Evolutionary conservation across 2,888 invertebrate species (phyloP).

Genomic region (Pachliopta kotzebuea): DNA sequence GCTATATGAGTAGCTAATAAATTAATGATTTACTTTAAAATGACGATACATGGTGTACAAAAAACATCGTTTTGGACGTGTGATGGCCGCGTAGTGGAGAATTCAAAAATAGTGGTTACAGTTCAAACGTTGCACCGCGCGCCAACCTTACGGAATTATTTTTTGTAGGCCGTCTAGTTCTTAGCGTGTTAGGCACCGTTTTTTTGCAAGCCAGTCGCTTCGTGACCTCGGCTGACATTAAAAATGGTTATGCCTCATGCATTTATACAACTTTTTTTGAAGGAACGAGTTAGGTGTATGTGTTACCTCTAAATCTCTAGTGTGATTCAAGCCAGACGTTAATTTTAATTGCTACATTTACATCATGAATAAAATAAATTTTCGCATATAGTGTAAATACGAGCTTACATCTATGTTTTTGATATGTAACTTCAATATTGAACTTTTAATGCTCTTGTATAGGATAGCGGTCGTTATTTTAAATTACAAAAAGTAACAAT

Average conservation of each 20-base stretch:
- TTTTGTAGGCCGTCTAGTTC: slow-evolving; percentile 68
- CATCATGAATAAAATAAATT: background rate
- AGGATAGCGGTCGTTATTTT: no score
- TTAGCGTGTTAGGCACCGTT: slow-evolving; percentile 63
- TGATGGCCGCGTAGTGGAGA: slow-evolving; percentile 31
- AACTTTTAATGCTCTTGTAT: no score
- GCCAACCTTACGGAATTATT: slow-evolving; percentile 55
- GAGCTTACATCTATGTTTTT: background rate
- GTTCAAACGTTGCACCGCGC: slow-evolving; percentile 41
- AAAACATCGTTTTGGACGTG: slow-evolving; percentile 19
- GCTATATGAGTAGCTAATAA: no score
- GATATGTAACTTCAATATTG: background rate
- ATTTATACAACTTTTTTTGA: slow-evolving; percentile 51
- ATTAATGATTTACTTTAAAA: background rate
- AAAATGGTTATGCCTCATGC: slow-evolving; percentile 62
- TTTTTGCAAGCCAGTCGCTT: slow-evolving; percentile 58
- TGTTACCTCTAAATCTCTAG: slow-evolving; percentile 32
- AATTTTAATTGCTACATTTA: slow-evolving; percentile 2
- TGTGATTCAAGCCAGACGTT: slow-evolving; percentile 18
- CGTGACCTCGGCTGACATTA: slow-evolving; percentile 73
- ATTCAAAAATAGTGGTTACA: slow-evolving; percentile 36
- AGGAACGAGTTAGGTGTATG: slow-evolving; percentile 35
- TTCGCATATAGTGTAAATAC: background rate
- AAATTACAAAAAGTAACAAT: no score
- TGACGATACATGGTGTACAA: slow-evolving; percentile 3